These are phyloP conservation scores for Salvator merianae DNA, from an alignment of 2,113 vertebrate genomes.

Conservation along the genomic window DNA sequence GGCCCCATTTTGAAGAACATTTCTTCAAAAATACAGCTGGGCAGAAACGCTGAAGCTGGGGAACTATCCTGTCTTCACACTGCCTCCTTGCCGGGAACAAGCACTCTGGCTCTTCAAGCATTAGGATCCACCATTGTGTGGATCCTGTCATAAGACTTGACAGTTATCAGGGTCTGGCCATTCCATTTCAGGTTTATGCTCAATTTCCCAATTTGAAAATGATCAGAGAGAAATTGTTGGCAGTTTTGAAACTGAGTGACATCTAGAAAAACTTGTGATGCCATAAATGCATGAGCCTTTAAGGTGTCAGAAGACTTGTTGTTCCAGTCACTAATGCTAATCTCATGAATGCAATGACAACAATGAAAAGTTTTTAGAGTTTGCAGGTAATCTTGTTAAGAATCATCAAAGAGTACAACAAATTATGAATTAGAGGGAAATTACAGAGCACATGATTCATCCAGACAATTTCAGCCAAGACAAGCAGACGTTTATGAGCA, in stretches of 20 bases:
- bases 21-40: no score
- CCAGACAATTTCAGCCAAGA: slow-evolving; percentile 6
- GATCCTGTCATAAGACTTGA: background rate
- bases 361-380: background rate
- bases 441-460: slow-evolving; percentile 24
- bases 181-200: background rate
- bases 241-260: background rate
- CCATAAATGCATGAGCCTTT: slow-evolving; percentile 9
- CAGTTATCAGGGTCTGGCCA: background rate
- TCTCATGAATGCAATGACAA: slow-evolving; percentile 1
- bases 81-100: no score
- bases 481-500: background rate
- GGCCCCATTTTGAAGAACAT: no score
- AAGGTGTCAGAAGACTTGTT: background rate
- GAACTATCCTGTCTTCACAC: no score
- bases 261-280: slow-evolving; percentile 1
- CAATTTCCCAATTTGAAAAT: background rate
- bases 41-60: no score
- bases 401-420: slow-evolving; percentile 30
- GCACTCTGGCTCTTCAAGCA: no score
- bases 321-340: slow-evolving; percentile 24
- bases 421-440: slow-evolving; percentile 28
- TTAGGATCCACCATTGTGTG: no score
- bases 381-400: slow-evolving; percentile 2
- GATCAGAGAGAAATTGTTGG: background rate